Conservation (phyloP, 2,797 vertebrate species). For the Chelmon rostratus region DNA sequence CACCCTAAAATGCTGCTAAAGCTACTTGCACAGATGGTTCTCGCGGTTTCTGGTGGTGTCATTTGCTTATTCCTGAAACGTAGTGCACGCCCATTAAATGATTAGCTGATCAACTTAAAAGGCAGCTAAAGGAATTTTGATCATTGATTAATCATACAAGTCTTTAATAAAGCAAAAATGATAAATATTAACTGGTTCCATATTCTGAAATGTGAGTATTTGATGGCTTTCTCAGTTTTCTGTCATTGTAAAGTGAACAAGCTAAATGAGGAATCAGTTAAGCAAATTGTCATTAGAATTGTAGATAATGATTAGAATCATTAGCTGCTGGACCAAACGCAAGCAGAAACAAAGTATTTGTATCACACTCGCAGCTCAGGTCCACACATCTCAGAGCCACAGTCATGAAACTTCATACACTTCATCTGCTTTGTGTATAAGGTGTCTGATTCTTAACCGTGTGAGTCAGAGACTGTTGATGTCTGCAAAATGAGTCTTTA, state of each 20-base stretch:
- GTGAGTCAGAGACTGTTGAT: constrained; percentile 11
- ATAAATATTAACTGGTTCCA: too few species aligned
- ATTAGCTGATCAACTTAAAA: neutral
- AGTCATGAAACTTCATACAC: constrained; percentile 40
- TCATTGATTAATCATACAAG: neutral
- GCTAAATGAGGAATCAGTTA: neutral
- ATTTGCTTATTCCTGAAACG: neutral
- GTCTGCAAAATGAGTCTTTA: constrained; percentile 36
- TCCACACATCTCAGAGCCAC: constrained; percentile 16
- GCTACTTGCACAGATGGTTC: neutral
- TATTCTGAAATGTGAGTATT: too few species aligned
- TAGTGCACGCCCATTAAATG: neutral
- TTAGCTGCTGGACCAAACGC: neutral
- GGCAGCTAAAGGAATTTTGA: too few species aligned
- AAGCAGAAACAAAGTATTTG: neutral
- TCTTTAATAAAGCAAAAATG: too few species aligned
- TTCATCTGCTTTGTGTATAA: constrained; percentile 28
- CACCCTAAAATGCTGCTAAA: constrained; percentile 16
- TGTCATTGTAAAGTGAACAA: neutral
- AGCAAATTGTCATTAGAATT: neutral
- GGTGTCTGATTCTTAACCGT: constrained; percentile 26
- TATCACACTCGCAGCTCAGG: neutral
- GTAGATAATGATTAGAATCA: neutral
- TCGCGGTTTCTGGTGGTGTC: neutral
- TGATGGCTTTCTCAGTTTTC: too few species aligned